phyloP scores from a whole-genome alignment of 2,888 invertebrate species.

The Apodemia zela region DNA sequence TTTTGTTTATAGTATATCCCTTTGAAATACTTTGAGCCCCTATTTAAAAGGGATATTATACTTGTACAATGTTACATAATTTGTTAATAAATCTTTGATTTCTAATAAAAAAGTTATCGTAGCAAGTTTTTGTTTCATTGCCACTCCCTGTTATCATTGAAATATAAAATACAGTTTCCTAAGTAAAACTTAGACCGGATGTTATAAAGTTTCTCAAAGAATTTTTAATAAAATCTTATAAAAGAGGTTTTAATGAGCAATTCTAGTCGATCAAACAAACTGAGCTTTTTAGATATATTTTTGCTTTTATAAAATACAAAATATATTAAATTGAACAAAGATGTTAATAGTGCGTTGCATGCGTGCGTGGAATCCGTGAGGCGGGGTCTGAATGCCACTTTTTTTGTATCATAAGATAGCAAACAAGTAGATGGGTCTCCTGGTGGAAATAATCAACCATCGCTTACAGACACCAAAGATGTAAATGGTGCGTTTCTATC shows the following conservation, averaged over 20 bases:
- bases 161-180: not conserved
- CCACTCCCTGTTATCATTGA: not conserved
- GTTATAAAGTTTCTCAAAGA: not conserved
- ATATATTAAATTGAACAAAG: too few relatives aligned
- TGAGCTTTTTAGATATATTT: not conserved
- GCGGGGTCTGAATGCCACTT: too few relatives aligned
- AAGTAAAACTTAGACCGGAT: not conserved
- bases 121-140: not conserved
- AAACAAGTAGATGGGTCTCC: too few relatives aligned
- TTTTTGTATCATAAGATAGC: too few relatives aligned
- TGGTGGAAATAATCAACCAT: too few relatives aligned
- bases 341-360: too few relatives aligned
- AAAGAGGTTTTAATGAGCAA: not conserved
- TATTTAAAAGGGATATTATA: conserved; percentile 77
- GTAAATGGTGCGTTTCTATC: too few relatives aligned
- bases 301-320: too few relatives aligned
- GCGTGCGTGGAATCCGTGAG: too few relatives aligned
- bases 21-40: conserved; percentile 76
- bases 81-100: conserved; percentile 33
- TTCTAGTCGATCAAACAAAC: not conserved
- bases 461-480: too few relatives aligned
- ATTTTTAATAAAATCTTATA: not conserved
- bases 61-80: conserved; percentile 31
- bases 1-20: conserved; percentile 54
- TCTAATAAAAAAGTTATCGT: conserved; percentile 28